Conservation (phyloP, 2,888 invertebrate species). For the Leistus spinibarbis region DNA sequence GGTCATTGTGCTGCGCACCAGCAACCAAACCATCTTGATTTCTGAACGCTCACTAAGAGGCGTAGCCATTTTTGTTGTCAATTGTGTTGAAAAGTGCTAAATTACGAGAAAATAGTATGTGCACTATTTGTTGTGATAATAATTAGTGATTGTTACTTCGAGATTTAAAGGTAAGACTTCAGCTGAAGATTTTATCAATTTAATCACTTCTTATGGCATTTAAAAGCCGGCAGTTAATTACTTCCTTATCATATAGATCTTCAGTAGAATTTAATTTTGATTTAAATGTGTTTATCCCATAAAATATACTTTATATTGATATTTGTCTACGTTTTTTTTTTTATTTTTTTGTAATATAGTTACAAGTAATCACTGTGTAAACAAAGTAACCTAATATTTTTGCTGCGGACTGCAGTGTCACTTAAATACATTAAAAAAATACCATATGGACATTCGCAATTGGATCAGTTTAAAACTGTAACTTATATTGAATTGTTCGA, state of each 20-base stretch:
- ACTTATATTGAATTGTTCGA: neutral
- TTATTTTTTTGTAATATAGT: neutral
- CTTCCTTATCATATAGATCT: neutral
- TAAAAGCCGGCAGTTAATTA: neutral
- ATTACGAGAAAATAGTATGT: neutral
- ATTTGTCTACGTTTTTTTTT: neutral
- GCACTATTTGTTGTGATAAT: neutral
- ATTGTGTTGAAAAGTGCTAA: constrained; percentile 21
- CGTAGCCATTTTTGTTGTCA: constrained; percentile 35
- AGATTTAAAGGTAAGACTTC: neutral
- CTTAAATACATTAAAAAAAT: neutral
- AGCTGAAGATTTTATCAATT: neutral
- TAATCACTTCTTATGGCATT: neutral
- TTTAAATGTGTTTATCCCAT: neutral
- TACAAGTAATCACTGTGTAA: neutral
- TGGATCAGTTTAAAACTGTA: neutral
- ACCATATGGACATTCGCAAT: neutral
- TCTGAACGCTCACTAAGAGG: constrained; percentile 21
- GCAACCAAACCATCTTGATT: neutral
- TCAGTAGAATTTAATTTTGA: neutral
- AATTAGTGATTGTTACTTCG: neutral
- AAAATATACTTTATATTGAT: neutral
- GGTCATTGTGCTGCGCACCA: too few species aligned
- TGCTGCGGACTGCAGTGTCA: neutral
- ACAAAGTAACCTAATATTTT: neutral